Evolutionary conservation across 2,888 invertebrate genomes (phyloP).

Genomic region (Acanthosepion pharaonis): DNA sequence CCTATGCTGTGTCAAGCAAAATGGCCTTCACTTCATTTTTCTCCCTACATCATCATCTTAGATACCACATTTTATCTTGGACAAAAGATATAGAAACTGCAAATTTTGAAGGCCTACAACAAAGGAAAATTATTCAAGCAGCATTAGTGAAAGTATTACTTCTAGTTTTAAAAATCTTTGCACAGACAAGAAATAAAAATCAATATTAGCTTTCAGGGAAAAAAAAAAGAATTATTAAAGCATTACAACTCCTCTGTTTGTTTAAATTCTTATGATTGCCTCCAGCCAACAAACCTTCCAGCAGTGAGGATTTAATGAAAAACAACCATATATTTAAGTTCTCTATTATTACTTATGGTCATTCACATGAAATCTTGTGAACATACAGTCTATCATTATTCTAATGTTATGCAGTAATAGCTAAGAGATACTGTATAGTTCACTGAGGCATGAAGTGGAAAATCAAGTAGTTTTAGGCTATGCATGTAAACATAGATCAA

Average conservation of each 20-base stretch:
- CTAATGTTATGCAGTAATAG: background rate
- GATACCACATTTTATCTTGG: background rate
- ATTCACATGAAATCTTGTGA: background rate
- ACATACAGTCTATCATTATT: background rate
- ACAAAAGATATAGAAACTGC: background rate
- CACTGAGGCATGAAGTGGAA: background rate
- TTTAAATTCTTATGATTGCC: background rate
- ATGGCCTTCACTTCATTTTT: background rate
- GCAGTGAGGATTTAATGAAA: background rate
- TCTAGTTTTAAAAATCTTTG: background rate
- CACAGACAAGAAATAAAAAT: background rate
- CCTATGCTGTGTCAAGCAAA: background rate
- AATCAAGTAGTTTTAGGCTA: background rate
- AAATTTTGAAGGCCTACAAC: background rate
- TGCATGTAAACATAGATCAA: background rate
- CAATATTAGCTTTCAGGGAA: background rate
- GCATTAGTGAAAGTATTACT: background rate
- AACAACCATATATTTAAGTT: background rate
- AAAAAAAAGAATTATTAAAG: background rate
- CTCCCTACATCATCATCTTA: background rate
- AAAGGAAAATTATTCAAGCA: slow-evolving; percentile 16
- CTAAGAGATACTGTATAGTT: background rate
- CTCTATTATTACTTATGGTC: background rate
- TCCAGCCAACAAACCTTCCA: background rate
- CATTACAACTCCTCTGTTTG: too few species aligned